Evolutionary conservation across 2,113 vertebrate species (phyloP), one percentile per base, ranked within the genome.

Genomic region (Toxotes chatareus): DNA sequence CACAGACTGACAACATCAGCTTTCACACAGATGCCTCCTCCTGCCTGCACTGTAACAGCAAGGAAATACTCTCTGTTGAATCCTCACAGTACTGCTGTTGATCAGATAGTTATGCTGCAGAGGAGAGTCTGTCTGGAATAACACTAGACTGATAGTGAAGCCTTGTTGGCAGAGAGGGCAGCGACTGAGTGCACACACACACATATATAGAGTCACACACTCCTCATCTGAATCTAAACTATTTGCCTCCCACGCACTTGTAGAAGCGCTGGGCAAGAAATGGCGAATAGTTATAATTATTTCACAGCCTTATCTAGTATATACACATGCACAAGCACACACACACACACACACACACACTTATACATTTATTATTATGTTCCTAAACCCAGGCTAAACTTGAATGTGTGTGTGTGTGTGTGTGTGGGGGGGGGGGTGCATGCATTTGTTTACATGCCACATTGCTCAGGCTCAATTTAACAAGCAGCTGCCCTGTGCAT

Each of bases 391-490:
- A 14, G 6, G 23, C 71, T 59, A 17, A 79, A 61, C 68, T 40
- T 34, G 27, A 19, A 12, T 38, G 21, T 66, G 65, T 49, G 32
- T 70, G 78, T 47, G n/a, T 61, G 66, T 63, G 68, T 60, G 8
- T 82, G 60, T 65, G 55, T 80, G 46, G 60, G 70, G 61, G 46
- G 55, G 5, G 80, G 60, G 65, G 55, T 82, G 51, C 60, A 70
- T 65, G 60, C 7, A 4, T 59, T 1, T 86, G 62, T 74, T 79
- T 70, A 36, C 53, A 72, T 34, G 61, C 61, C 84, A 82, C 70
- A 71, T 56, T 67, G 57, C 74, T 89, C 66, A 49, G 34, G 55
- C 80, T 86, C 64, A 82, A 56, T 88, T 91, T 73, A 86, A 76
- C 84, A 17, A 86, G 79, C 86, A 85, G 80, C 81, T 91, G 87